Base-by-base conservation (phyloP, 2,797 vertebrate genomes). In the Hoplostethus atlanticus region DNA sequence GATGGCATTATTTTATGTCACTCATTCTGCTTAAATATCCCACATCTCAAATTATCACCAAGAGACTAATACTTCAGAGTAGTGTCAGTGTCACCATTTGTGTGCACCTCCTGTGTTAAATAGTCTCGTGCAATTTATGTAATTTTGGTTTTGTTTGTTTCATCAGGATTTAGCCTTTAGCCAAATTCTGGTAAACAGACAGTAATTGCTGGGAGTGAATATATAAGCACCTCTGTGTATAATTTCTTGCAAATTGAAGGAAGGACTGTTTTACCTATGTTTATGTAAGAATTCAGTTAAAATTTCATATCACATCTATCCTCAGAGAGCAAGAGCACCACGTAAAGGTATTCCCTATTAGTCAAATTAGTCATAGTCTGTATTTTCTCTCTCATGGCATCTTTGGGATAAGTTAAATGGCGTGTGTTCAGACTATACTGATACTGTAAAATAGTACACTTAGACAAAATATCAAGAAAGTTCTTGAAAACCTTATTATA, bases 71-170 rank as follows among this genome's bases (percentile, higher is more conserved):
- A 3, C 58, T 25, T 59, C 57, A 17, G 5, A 66, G 16, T 54
- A 17, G 52, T 52, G 58, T 30, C 72, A 81, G 64, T 67, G 59
- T 75, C 40, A 62, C 72, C 52, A 65, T 79, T 80, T 68, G 44
- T 65, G 69, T 79, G 59, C 50, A 38, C 64, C 64, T 66, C 58
- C 40, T 76, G 79, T 84, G 64, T 75, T 84, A 54, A 88, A 86
- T 57, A 74, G 54, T 67, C 71, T 80, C 76, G 76, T 81, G 76
- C 57, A 81, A 79, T 77, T 80, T 80, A 83, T 68, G 64, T 75
- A 85, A 79, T 87, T 90, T 91, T 72, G 75, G 59, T 91, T 92
- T 80, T 83, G 77, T 91, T 89, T 92, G 85, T 85, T 89, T 90
- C 71, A 76, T 77, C 80, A 73, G 74, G 61, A 77, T 4, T 83